phyloP scores from a whole-genome alignment of 2,113 vertebrate genomes.

The Platichthys flesus region DNA sequence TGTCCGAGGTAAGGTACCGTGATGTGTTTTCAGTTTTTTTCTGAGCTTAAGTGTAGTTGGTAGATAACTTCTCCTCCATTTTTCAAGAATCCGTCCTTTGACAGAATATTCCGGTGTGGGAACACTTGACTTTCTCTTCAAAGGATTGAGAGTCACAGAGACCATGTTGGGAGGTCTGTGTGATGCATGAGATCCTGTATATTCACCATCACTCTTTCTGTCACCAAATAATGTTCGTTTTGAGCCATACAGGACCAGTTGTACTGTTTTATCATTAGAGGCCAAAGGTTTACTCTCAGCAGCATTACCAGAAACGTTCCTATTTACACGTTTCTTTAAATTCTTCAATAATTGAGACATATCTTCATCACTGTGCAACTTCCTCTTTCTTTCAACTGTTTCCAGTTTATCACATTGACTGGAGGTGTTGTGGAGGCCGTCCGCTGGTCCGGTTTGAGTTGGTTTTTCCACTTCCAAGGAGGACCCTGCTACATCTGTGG shows the following conservation, averaged over 20 bases:
- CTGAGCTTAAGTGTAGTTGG: neutral
- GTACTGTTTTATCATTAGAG: neutral
- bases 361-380: neutral
- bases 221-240: neutral
- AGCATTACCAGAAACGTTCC: neutral
- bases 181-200: neutral
- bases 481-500: neutral
- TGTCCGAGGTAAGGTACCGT: fast-evolving
- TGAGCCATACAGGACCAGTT: constrained; percentile 75
- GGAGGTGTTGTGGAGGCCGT: neutral
- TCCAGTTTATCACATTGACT: neutral
- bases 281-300: neutral
- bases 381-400: neutral
- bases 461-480: constrained; percentile 15
- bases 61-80: constrained; percentile 51
- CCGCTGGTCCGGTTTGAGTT: neutral
- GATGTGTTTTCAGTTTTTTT: constrained; percentile 7
- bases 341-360: neutral
- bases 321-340: constrained; percentile 2
- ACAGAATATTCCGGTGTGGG: neutral
- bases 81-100: constrained; percentile 50
- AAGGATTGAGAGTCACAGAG: constrained; percentile 36
- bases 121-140: neutral
- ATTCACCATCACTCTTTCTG: neutral
- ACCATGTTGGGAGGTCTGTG: constrained; percentile 57